Evolutionary conservation across 2,113 vertebrate genomes (phyloP).

Genomic region (Cinclus cinclus): DNA sequence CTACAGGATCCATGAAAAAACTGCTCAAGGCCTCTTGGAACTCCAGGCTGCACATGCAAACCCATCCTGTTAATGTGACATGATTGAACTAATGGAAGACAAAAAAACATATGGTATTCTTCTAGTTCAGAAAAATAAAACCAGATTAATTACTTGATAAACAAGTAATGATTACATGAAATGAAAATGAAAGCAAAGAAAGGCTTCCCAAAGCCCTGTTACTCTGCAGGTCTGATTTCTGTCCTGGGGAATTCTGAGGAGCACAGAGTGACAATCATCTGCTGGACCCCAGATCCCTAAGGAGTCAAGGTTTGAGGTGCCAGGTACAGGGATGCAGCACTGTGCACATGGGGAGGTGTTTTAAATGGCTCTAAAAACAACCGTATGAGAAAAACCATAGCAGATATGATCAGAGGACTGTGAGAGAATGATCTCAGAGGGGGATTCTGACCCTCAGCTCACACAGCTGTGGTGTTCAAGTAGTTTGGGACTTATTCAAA

Average conservation of each 20-base stretch:
- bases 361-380: not conserved
- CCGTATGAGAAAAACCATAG: not conserved
- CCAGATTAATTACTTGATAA: not conserved
- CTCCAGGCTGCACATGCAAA: not conserved
- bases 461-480: not conserved
- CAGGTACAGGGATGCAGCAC: not conserved
- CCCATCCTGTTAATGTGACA: not conserved
- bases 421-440: not conserved
- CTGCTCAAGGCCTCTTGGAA: not conserved
- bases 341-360: rapidly evolving
- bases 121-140: conserved; percentile 11
- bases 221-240: not conserved
- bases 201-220: not conserved
- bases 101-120: not conserved
- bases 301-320: not conserved
- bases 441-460: not conserved
- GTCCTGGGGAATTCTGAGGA: not conserved
- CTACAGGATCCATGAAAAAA: not conserved
- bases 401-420: rapidly evolving
- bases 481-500: not conserved
- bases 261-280: not conserved
- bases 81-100: conserved; percentile 20
- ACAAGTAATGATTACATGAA: not conserved
- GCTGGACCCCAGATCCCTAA: not conserved
- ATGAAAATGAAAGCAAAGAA: not conserved